Evolutionary conservation across 2,888 invertebrate genomes (phyloP), one percentile per base, ranked within the genome.

Genomic region (Heteromurus nitidus): DNA sequence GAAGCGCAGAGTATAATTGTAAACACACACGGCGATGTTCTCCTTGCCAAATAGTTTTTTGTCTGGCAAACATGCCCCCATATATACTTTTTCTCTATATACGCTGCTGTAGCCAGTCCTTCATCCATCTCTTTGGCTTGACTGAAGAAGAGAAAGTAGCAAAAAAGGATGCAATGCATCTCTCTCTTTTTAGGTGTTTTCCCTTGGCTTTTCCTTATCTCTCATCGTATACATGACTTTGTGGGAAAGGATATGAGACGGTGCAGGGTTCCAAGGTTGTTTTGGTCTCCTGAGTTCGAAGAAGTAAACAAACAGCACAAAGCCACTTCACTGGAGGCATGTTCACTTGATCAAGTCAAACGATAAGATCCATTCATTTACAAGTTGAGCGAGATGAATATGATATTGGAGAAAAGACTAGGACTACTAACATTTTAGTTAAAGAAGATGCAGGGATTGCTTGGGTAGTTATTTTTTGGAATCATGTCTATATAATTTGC

Each of bases 361-460:
- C 55, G 69, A 69, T 69, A 69, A 69, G 47, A 67, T 67, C 50
- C 67, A 47, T 67, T 67, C 67, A 47, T 64, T 64, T 60, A 60
- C 13, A 7, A n/a, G n/a, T n/a, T n/a, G n/a, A n/a, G n/a, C n/a
- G n/a, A n/a, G n/a, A n/a, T n/a, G n/a, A n/a, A n/a, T n/a, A n/a
- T n/a, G n/a, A n/a, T n/a, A n/a, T n/a, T n/a, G n/a, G n/a, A n/a
- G n/a, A n/a, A n/a, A n/a, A n/a, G n/a, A n/a, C n/a, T n/a, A n/a
- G n/a, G n/a, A n/a, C 47, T 47, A 47, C 47, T 47, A n/a, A n/a
- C n/a, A n/a, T n/a, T 47, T 36, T 36, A 16, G 11, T 47, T 47
- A 3, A 47, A 16, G 47, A n/a, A 47, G 13, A 36, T 9, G 13
- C 36, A 36, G 13, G 7, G 13, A 47, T 26, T 55, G 20, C 18